phyloP scores from a whole-genome alignment of 2,113 vertebrate species.

The Phylloscopus trochilus region DNA sequence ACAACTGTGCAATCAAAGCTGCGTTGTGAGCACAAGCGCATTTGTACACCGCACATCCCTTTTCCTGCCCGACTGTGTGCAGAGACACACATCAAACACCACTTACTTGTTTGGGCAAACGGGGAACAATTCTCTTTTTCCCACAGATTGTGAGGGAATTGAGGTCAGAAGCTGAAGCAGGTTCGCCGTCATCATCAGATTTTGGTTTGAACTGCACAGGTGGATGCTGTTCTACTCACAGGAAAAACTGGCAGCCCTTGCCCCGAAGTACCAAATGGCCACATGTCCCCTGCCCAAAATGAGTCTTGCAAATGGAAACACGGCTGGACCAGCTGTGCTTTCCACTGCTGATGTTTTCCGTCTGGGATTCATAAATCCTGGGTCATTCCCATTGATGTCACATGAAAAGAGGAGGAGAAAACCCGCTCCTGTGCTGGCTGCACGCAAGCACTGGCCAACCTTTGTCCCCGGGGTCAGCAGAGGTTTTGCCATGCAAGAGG shows the following conservation, averaged over 20 bases:
- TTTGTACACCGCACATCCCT: neutral
- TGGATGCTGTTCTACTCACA: neutral
- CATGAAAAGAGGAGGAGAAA: neutral
- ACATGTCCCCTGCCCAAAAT: accelerated
- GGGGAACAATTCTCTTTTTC: neutral
- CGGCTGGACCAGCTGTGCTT: neutral
- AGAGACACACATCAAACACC: neutral
- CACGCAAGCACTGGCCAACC: neutral
- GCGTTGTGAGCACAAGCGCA: accelerated
- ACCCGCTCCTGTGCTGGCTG: accelerated
- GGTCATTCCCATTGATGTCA: neutral
- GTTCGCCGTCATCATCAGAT: accelerated
- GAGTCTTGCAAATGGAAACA: neutral
- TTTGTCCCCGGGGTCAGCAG: accelerated
- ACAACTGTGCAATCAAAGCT: neutral
- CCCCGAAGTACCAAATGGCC: neutral
- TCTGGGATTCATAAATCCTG: neutral
- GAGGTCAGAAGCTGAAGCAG: neutral
- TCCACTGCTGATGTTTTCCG: neutral
- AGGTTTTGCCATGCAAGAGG: accelerated
- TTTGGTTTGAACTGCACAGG: neutral
- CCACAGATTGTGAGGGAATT: accelerated
- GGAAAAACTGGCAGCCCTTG: neutral
- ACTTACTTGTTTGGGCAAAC: neutral
- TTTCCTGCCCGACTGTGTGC: neutral